Evolutionary conservation across 2,113 vertebrate genomes (phyloP).

Genomic region (Nannobrachium achirus): DNA sequence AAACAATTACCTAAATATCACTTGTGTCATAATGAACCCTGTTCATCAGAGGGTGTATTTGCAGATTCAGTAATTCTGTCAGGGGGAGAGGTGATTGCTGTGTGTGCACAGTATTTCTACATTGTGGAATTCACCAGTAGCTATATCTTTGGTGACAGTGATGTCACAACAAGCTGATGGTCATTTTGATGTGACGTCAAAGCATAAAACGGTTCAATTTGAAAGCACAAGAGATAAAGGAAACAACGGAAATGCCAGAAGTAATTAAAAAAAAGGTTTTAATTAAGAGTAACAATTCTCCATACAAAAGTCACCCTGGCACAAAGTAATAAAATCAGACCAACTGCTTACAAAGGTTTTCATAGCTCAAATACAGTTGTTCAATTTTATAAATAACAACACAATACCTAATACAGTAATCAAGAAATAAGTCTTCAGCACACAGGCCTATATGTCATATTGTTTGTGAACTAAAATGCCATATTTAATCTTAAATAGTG

Average conservation of each 20-base stretch:
- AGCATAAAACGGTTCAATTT: slow-evolving; percentile 2
- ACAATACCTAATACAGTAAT: slow-evolving; percentile 68
- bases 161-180: not conserved
- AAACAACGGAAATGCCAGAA: slow-evolving; percentile 36
- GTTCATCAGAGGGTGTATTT: too few species aligned
- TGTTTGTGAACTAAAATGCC: slow-evolving; percentile 16
- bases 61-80: too few species aligned
- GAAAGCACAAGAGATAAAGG: slow-evolving; percentile 3
- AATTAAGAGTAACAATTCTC: slow-evolving; percentile 68
- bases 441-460: slow-evolving; percentile 40
- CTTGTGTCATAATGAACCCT: too few species aligned
- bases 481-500: slow-evolving; percentile 1
- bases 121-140: too few species aligned
- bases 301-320: slow-evolving; percentile 68
- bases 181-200: slow-evolving; percentile 18
- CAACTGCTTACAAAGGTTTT: slow-evolving; percentile 53
- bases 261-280: slow-evolving; percentile 59
- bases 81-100: too few species aligned
- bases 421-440: slow-evolving; percentile 31
- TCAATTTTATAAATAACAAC: slow-evolving; percentile 78
- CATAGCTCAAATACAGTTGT: slow-evolving; percentile 58
- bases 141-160: not conserved
- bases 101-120: too few species aligned
- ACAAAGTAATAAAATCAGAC: slow-evolving; percentile 70
- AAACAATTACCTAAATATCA: too few species aligned